phyloP scores from a whole-genome alignment of 2,113 vertebrate genomes.

The Barnardius zonarius region DNA sequence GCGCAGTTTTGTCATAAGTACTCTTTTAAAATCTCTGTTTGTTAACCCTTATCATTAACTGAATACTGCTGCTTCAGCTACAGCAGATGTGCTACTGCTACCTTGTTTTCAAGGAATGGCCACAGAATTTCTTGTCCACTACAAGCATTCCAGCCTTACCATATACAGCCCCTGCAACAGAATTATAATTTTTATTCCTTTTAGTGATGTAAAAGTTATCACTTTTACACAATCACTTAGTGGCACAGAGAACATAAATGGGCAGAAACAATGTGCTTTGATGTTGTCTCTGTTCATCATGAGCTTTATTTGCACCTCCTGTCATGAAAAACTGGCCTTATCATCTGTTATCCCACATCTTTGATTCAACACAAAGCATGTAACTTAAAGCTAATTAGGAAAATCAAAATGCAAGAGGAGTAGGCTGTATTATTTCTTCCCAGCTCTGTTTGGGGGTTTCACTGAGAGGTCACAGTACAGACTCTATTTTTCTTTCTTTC shows the following conservation, averaged over 20 bases:
- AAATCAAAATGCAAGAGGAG: not conserved
- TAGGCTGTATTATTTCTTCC: not conserved
- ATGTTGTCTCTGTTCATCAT: not conserved
- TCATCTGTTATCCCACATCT: not conserved
- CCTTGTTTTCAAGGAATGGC: not conserved
- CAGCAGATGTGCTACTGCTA: not conserved
- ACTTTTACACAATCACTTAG: not conserved
- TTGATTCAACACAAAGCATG: not conserved
- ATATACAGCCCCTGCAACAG: not conserved
- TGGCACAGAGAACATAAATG: not conserved
- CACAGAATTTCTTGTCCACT: not conserved
- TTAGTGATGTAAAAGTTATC: not conserved
- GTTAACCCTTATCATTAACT: not conserved
- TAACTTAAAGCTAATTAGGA: not conserved
- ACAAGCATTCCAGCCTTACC: not conserved
- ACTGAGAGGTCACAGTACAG: not conserved
- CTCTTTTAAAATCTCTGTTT: not conserved
- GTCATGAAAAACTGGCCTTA: not conserved
- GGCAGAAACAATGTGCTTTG: not conserved
- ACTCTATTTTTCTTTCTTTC: not conserved
- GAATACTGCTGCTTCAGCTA: not conserved
- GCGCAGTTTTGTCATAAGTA: not conserved
- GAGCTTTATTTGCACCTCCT: not conserved
- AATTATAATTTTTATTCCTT: not conserved
- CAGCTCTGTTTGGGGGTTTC: not conserved